A percentile compares a stretch with the other conserved stretches of the same genome.
Evolutionary conservation across 2,797 vertebrate species (phyloP).

Genomic region (Cryptoprocta ferox): DNA sequence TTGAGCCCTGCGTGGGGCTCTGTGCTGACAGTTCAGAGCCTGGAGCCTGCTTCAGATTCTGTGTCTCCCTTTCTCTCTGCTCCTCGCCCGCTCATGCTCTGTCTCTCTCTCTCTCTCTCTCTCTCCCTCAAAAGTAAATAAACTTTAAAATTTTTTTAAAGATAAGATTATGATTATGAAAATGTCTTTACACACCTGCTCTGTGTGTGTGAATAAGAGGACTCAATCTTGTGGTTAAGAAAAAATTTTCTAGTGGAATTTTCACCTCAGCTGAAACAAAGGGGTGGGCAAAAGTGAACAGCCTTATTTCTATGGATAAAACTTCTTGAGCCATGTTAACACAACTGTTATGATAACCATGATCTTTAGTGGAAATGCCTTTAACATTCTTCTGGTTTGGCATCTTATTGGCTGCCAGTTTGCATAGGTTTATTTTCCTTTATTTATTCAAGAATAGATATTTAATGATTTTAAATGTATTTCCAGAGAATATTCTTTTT

Average conservation of each 20-base stretch:
- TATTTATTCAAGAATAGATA: not conserved
- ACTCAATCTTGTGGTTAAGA: not conserved
- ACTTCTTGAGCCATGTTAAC: not conserved
- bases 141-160: no score
- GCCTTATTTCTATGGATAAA: not conserved
- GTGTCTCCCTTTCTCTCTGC: no score
- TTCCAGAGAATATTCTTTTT: not conserved
- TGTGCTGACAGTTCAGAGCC: no score
- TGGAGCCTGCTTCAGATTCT: no score
- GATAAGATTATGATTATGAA: not conserved
- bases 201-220: not conserved
- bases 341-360: not conserved
- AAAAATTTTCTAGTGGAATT: not conserved
- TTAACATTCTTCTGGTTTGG: not conserved
- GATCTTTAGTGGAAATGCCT: not conserved
- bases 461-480: not conserved
- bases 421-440: not conserved
- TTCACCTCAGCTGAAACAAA: not conserved
- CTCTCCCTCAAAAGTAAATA: no score
- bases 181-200: not conserved
- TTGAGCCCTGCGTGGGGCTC: no score
- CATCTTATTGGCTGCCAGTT: not conserved
- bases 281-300: not conserved
- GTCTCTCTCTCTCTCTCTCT: no score
- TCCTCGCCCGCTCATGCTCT: no score